phyloP scores from a whole-genome alignment of 2,888 invertebrate species.

The Watsonalla binaria region DNA sequence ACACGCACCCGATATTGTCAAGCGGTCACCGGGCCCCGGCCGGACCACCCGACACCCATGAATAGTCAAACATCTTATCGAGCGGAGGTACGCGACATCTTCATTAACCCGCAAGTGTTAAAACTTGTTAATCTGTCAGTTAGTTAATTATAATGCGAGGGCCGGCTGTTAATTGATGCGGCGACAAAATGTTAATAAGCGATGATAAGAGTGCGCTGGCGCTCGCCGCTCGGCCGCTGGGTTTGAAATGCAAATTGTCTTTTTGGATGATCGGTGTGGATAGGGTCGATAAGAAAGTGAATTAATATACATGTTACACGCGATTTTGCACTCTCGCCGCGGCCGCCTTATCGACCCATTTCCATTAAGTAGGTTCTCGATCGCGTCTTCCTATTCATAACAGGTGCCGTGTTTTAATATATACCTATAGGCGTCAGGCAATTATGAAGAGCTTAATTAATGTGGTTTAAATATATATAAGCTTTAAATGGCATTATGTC shows the following conservation, averaged over 20 bases:
- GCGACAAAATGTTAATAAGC: conserved; percentile 76
- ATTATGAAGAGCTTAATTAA: not conserved
- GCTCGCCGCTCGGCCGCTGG: conserved; percentile 23
- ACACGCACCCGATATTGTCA: conserved; percentile 14
- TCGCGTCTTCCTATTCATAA: not conserved
- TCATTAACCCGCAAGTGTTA: conserved; percentile 73
- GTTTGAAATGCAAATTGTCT: conserved; percentile 59
- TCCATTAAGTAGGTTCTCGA: not conserved
- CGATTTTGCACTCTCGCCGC: conserved; percentile 48
- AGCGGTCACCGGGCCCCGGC: conserved; percentile 1
- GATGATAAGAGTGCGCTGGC: conserved; percentile 44
- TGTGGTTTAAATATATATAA: too few species aligned
- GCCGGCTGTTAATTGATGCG: conserved; percentile 66
- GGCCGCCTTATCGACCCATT: conserved; percentile 17
- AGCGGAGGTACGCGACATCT: conserved; percentile 57
- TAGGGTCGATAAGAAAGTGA: conserved; percentile 47
- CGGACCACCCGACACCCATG: conserved; percentile 41
- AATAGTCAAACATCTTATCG: conserved; percentile 40
- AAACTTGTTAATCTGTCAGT: conserved; percentile 74
- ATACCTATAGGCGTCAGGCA: not conserved
- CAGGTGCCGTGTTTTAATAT: not conserved
- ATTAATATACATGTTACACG: conserved; percentile 59
- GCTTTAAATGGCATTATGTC: too few species aligned
- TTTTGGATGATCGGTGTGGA: conserved; percentile 52
- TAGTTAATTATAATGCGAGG: conserved; percentile 70